Conservation (phyloP, 2,888 invertebrate genomes). For the Erynnis tages region DNA sequence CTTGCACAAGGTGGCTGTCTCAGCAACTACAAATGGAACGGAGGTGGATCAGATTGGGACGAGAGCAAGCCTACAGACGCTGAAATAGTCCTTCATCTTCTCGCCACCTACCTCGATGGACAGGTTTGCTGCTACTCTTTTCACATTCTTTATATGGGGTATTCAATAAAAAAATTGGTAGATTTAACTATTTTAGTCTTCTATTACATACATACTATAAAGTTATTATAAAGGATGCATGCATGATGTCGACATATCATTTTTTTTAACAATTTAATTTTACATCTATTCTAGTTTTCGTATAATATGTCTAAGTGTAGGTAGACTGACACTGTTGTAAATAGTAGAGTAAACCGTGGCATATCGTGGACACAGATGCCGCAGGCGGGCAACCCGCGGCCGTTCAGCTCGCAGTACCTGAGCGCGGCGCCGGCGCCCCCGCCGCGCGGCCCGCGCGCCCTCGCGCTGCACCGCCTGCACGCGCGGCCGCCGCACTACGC, state of each 20-base stretch:
- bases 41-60: slow-evolving; percentile 91
- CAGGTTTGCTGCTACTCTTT: slow-evolving; percentile 68
- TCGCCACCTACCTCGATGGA: slow-evolving; percentile 93
- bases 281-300: too few species aligned
- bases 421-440: slow-evolving; percentile 67
- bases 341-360: too few species aligned
- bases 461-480: slow-evolving; percentile 69
- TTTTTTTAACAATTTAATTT: too few species aligned
- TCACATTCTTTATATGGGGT: too few species aligned
- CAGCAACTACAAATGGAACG: slow-evolving; percentile 94
- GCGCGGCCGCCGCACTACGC: slow-evolving; percentile 87
- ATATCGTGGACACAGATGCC: slow-evolving; percentile 87
- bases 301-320: too few species aligned
- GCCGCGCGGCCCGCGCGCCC: slow-evolving; percentile 68
- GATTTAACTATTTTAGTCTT: too few species aligned
- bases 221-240: too few species aligned
- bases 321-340: too few species aligned
- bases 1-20: slow-evolving; percentile 92
- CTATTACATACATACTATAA: too few species aligned
- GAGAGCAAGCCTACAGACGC: slow-evolving; percentile 93
- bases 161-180: too few species aligned
- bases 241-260: too few species aligned
- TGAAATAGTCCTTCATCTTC: slow-evolving; percentile 91
- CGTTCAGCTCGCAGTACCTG: slow-evolving; percentile 55
- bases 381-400: slow-evolving; percentile 57